Evolutionary conservation across 2,888 invertebrate species (phyloP).

Genomic region (Matsumyia berberina): DNA sequence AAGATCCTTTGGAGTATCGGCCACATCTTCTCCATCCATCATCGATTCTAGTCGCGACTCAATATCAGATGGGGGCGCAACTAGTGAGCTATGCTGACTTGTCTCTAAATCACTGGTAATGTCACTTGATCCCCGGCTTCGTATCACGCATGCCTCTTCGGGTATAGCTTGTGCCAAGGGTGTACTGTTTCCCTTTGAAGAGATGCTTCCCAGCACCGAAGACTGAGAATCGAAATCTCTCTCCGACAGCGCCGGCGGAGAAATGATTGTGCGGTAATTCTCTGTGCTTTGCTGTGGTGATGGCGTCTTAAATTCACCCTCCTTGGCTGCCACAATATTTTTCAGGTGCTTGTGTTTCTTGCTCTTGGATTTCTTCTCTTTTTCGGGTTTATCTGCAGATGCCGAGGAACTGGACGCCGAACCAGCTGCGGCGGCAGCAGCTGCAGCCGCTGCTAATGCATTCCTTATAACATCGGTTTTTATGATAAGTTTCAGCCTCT

Average conservation of each 20-base stretch:
- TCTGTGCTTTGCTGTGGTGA: conserved; percentile 86
- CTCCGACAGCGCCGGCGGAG: conserved; percentile 85
- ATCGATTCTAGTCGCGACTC: conserved; percentile 84
- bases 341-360: conserved; percentile 83
- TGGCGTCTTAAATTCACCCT: conserved; percentile 82
- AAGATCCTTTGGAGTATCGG: conserved; percentile 78
- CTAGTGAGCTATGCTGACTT: conserved; percentile 84
- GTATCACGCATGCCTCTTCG: conserved; percentile 83
- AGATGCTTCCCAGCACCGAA: conserved; percentile 84
- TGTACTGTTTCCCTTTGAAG: conserved; percentile 84
- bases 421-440: conserved; percentile 80
- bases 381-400: conserved; percentile 77
- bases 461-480: conserved; percentile 83
- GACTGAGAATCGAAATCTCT: conserved; percentile 84
- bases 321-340: conserved; percentile 77
- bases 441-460: conserved; percentile 83
- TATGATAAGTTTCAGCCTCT: conserved; percentile 85
- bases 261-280: conserved; percentile 81
- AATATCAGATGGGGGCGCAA: conserved; percentile 84
- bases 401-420: conserved; percentile 77
- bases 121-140: conserved; percentile 84
- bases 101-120: conserved; percentile 84
- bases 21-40: conserved; percentile 80
- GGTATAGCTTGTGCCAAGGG: conserved; percentile 81
- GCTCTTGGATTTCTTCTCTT: conserved; percentile 80